phyloP scores from a whole-genome alignment of 2,113 vertebrate species.

The Ptychochromis oligacanthus region DNA sequence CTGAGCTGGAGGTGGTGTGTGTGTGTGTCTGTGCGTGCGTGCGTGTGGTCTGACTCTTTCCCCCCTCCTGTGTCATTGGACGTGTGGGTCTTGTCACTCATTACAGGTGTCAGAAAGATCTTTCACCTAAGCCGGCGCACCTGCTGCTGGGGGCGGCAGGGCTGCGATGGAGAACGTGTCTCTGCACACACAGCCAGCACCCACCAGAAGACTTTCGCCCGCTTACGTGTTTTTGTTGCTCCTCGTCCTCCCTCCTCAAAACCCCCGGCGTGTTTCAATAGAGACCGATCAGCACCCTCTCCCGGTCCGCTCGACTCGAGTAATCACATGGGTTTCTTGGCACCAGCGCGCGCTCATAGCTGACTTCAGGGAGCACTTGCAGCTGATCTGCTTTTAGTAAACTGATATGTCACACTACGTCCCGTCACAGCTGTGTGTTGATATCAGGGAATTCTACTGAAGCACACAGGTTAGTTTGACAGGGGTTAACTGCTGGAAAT shows the following conservation, averaged over 20 bases:
- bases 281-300: conserved; percentile 1
- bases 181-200: conserved; percentile 5
- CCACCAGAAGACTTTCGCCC: conserved; percentile 8
- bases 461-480: conserved; percentile 13
- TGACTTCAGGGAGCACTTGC: conserved; percentile 46
- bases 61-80: conserved; percentile 3
- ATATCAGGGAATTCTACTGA: conserved; percentile 42
- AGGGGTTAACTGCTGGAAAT: background rate
- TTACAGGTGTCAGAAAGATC: conserved; percentile 56
- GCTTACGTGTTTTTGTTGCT: conserved; percentile 4
- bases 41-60: no score
- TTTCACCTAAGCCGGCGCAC: conserved; percentile 51
- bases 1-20: background rate
- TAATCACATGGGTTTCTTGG: conserved; percentile 37
- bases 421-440: conserved; percentile 38
- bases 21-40: background rate
- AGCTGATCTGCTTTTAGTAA: conserved; percentile 58
- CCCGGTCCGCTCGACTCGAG: background rate
- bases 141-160: conserved; percentile 34
- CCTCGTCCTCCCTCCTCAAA: background rate
- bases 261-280: background rate
- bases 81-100: conserved; percentile 48
- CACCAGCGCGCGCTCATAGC: background rate
- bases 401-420: conserved; percentile 50
- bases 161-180: conserved; percentile 20